A percentile compares a stretch with the other conserved stretches of the same genome.
These are phyloP conservation scores for Rhipidura dahli DNA, from an alignment of 2,113 vertebrate genomes.

Conservation along the genomic window DNA sequence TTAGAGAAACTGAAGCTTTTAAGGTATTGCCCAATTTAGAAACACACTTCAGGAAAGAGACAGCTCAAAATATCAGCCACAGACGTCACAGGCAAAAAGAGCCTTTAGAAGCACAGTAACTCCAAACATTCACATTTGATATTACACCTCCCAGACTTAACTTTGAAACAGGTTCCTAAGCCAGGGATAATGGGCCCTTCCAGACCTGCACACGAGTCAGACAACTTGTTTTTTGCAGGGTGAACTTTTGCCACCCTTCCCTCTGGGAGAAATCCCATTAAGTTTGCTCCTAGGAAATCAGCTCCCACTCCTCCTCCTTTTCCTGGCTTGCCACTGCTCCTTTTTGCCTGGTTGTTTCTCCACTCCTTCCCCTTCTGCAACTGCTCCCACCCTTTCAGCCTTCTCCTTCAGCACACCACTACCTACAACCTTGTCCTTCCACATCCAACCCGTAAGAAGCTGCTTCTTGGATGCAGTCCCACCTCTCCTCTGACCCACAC, in stretches of 20 bases:
- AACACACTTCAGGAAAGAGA: not conserved
- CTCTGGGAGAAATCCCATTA: conserved; percentile 12
- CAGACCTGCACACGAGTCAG: conserved; percentile 14
- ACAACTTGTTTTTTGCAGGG: not conserved
- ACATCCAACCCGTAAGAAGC: not conserved
- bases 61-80: not conserved
- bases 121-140: not conserved
- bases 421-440: not conserved
- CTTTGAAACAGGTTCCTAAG: not conserved
- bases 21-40: conserved; percentile 15
- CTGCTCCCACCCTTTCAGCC: not conserved
- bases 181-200: not conserved
- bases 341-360: not conserved
- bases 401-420: not conserved
- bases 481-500: not conserved
- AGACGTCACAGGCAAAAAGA: not conserved
- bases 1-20: not conserved
- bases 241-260: conserved; percentile 43
- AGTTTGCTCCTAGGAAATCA: not conserved
- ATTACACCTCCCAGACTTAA: not conserved
- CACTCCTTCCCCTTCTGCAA: not conserved
- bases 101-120: not conserved
- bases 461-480: not conserved
- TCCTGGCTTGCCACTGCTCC: not conserved
- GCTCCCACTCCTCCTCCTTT: not conserved